phyloP scores from a whole-genome alignment of 2,888 invertebrate genomes.

The Pantelozetes paolii region DNA sequence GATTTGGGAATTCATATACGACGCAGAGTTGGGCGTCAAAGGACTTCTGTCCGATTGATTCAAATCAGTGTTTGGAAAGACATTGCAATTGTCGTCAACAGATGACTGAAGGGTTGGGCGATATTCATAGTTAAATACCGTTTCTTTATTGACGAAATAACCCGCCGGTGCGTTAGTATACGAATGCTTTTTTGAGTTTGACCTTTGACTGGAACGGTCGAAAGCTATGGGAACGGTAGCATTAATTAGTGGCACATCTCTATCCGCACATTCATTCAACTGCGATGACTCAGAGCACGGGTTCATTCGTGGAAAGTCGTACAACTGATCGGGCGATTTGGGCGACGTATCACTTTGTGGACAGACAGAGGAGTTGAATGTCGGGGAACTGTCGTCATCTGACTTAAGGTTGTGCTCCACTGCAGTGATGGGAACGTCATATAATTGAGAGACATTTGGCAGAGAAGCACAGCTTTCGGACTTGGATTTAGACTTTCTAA shows the following conservation, averaged over 20 bases:
- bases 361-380: not conserved
- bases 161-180: slow-evolving; percentile 63
- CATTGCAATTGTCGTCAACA: slow-evolving; percentile 18
- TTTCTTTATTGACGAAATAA: slow-evolving; percentile 55
- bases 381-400: not conserved
- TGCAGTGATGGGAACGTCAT: slow-evolving; percentile 33
- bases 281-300: slow-evolving; percentile 3
- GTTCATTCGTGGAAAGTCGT: slow-evolving; percentile 63
- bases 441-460: slow-evolving; percentile 33
- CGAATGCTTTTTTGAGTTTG: slow-evolving; percentile 54
- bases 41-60: slow-evolving; percentile 32
- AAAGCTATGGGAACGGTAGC: slow-evolving; percentile 28
- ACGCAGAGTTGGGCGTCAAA: slow-evolving; percentile 37
- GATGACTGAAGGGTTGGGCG: slow-evolving; percentile 46
- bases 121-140: slow-evolving; percentile 61
- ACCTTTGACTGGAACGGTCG: not conserved
- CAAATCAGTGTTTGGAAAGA: slow-evolving; percentile 5
- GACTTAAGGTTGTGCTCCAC: slow-evolving; percentile 40
- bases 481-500: slow-evolving; percentile 53
- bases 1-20: slow-evolving; percentile 57
- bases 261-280: slow-evolving; percentile 2
- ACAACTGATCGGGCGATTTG: slow-evolving; percentile 57
- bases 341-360: not conserved
- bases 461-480: slow-evolving; percentile 44
- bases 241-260: slow-evolving; percentile 7